phyloP scores from a whole-genome alignment of 2,113 vertebrate genomes.

The Aspiorhynchus laticeps region DNA sequence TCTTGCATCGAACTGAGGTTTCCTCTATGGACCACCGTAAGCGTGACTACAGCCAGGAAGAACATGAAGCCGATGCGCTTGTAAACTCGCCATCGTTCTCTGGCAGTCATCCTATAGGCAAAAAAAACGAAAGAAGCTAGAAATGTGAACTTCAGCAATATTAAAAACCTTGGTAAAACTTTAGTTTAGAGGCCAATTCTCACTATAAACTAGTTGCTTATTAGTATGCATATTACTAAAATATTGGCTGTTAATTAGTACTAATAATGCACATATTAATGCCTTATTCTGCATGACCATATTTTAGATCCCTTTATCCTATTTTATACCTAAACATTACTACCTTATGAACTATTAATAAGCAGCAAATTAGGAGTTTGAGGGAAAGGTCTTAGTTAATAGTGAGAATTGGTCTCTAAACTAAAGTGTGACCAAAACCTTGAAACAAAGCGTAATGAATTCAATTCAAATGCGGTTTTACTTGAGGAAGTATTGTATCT shows the following conservation, averaged over 20 bases:
- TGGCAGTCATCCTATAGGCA: constrained; percentile 79
- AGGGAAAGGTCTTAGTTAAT: not conserved
- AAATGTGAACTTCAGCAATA: not conserved
- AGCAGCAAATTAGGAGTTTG: not conserved
- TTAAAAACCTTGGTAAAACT: no score
- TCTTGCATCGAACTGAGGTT: constrained; percentile 68
- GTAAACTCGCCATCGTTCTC: constrained; percentile 78
- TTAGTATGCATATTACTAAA: no score
- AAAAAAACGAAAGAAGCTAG: constrained; percentile 26
- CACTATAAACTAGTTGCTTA: not conserved
- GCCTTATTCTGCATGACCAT: not conserved
- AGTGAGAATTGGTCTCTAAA: not conserved
- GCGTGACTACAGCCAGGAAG: constrained; percentile 78
- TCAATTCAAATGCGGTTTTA: not conserved
- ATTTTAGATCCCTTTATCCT: no score
- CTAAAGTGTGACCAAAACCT: not conserved
- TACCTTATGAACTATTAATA: not conserved
- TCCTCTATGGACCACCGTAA: constrained; percentile 82
- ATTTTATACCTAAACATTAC: no score
- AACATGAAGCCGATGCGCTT: constrained; percentile 80
- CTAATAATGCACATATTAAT: no score
- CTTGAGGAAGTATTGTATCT: not conserved
- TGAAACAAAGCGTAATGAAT: not conserved
- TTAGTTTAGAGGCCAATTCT: no score
- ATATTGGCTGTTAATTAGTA: no score